Conservation (phyloP, 2,888 invertebrate genomes). For the Ferdinandea cuprea region DNA sequence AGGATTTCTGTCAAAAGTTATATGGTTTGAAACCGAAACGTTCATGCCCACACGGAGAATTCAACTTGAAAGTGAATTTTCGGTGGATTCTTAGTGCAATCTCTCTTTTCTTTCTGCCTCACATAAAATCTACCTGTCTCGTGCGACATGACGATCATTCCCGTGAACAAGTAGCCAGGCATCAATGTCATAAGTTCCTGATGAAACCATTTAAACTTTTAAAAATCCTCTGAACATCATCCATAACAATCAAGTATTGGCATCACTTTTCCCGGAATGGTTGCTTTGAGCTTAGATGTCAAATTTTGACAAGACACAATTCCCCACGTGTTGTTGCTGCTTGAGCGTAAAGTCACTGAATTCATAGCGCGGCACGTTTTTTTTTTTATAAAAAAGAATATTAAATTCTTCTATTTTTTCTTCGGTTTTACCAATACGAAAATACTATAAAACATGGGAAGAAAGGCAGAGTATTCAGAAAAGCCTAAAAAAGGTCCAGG, state of each 20-base stretch:
- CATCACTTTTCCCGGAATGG: slow-evolving; percentile 42
- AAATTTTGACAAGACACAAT: slow-evolving; percentile 1
- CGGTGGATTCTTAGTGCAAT: no score
- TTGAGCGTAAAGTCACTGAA: slow-evolving; percentile 4
- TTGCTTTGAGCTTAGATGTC: slow-evolving; percentile 14
- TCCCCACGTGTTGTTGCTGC: slow-evolving; percentile 70
- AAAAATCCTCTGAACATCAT: background rate
- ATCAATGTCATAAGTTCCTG: no score
- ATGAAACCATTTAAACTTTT: no score
- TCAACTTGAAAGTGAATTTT: no score
- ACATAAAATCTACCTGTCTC: no score
- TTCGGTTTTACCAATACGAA: no score
- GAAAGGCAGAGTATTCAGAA: slow-evolving; percentile 92
- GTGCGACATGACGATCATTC: no score
- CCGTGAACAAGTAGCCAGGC: no score
- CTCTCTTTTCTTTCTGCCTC: no score
- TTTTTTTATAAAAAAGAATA: background rate
- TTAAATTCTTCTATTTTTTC: background rate
- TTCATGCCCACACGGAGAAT: no score
- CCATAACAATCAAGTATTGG: slow-evolving; percentile 18
- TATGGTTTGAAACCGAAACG: no score
- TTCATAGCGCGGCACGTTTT: slow-evolving; percentile 51
- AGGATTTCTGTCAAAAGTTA: no score
- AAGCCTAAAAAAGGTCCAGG: slow-evolving; percentile 92
- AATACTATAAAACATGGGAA: slow-evolving; percentile 86